phyloP scores from a whole-genome alignment of 2,113 vertebrate genomes.

The Syngnathus floridae region DNA sequence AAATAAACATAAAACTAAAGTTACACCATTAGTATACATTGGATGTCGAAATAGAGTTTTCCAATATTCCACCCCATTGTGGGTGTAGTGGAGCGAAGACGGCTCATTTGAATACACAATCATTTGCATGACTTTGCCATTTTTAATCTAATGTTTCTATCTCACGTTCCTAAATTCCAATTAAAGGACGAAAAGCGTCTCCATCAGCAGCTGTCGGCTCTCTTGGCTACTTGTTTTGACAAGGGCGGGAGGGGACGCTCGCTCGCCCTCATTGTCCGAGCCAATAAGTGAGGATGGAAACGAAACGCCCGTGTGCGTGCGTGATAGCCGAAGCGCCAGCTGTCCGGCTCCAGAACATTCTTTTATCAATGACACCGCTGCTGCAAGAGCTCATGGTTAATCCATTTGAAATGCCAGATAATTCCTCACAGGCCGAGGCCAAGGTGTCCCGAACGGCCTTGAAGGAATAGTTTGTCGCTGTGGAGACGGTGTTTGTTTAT shows the following conservation, averaged over 20 bases:
- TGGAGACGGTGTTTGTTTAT: conserved; percentile 22
- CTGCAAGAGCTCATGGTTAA: conserved; percentile 28
- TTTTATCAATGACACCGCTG: conserved; percentile 19
- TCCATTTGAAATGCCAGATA: conserved; percentile 33
- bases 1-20: neutral
- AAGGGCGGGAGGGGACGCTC: conserved; percentile 16
- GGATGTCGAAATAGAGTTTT: neutral
- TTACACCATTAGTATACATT: neutral
- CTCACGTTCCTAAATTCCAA: conserved; percentile 1
- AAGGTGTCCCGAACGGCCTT: conserved; percentile 35
- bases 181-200: conserved; percentile 14
- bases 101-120: conserved; percentile 19
- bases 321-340: conserved; percentile 4
- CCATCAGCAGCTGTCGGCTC: conserved; percentile 35
- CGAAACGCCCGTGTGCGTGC: conserved; percentile 4
- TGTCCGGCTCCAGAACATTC: conserved; percentile 10
- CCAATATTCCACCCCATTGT: neutral
- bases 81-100: neutral
- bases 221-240: conserved; percentile 41
- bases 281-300: conserved; percentile 32
- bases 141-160: conserved; percentile 15
- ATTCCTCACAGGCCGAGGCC: conserved; percentile 23
- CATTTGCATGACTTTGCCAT: conserved; percentile 7
- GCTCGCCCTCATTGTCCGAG: conserved; percentile 21
- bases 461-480: conserved; percentile 40